Percentiles rank a stretch among this genome's conserved stretches.
Conservation (phyloP, 2,797 vertebrate genomes). For the Leptatherina wallacei region DNA sequence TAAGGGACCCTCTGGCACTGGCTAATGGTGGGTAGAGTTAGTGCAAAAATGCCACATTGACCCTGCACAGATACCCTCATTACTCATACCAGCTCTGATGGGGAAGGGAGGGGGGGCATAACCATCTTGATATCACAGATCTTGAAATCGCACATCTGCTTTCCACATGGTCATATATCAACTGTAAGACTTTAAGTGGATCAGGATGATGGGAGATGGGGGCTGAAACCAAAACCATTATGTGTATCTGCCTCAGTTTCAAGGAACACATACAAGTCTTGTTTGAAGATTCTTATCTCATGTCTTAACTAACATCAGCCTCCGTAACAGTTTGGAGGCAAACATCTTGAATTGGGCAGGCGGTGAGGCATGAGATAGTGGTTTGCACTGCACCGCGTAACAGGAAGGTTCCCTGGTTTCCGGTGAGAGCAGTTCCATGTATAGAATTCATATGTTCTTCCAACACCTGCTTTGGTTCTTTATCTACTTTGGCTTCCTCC, state of each 20-base stretch:
- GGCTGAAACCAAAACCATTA: constrained; percentile 12
- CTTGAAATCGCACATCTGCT: not conserved
- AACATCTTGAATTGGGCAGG: not conserved
- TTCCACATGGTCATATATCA: constrained; percentile 33
- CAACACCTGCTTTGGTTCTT: no score
- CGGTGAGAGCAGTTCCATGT: not conserved
- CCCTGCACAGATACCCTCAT: constrained; percentile 58
- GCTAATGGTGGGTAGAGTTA: constrained; percentile 65
- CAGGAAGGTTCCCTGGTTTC: not conserved
- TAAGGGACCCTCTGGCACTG: constrained; percentile 47
- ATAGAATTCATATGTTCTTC: no score
- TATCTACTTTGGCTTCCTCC: no score
- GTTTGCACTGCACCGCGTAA: not conserved
- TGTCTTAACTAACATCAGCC: not conserved
- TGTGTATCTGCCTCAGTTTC: constrained; percentile 4
- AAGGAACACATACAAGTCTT: constrained; percentile 1
- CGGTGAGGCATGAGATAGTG: not conserved
- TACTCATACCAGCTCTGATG: constrained; percentile 56
- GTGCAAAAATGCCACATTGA: constrained; percentile 68
- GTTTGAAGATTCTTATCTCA: not conserved
- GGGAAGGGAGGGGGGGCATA: no score
- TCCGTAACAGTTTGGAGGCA: not conserved
- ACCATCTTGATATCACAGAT: no score
- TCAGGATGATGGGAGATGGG: not conserved
- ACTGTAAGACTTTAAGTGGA: constrained; percentile 14